Percentiles rank a stretch among this genome's conserved stretches.
These are phyloP conservation scores for Mactromeris polynyma DNA, from an alignment of 2,888 invertebrate species.

Conservation along the genomic window DNA sequence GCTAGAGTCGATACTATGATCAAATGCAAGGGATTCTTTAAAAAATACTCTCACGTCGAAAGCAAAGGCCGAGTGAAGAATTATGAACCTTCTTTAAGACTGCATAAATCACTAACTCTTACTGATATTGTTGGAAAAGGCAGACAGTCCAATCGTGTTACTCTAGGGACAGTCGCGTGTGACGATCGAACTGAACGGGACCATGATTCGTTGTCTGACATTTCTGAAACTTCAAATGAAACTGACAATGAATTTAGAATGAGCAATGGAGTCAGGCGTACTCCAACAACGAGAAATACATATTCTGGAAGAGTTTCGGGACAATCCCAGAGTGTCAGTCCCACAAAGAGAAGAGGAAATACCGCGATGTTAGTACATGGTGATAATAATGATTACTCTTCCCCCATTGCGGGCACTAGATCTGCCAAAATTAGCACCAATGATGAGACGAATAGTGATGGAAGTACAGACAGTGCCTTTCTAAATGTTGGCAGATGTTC, in stretches of 20 bases:
- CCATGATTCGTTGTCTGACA: slow-evolving; percentile 16
- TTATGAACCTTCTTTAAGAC: neutral
- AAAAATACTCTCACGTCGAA: neutral
- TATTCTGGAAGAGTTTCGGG: neutral
- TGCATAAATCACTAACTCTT: slow-evolving; percentile 28
- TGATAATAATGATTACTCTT: neutral
- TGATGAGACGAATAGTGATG: neutral
- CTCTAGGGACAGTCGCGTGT: slow-evolving; percentile 13
- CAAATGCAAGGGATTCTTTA: slow-evolving; percentile 14
- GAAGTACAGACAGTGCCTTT: neutral
- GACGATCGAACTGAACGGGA: neutral
- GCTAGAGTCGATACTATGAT: slow-evolving; percentile 4
- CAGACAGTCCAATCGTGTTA: neutral
- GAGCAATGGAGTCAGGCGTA: neutral
- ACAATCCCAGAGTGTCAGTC: neutral
- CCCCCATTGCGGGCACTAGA: neutral
- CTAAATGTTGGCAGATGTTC: neutral
- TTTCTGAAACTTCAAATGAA: slow-evolving; percentile 28
- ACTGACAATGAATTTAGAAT: neutral
- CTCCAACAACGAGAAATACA: neutral
- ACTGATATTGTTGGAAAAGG: slow-evolving; percentile 24
- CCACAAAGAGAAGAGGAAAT: neutral
- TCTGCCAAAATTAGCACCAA: neutral
- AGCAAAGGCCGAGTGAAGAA: neutral
- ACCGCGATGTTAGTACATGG: neutral